phyloP scores from a whole-genome alignment of 1,140 invertebrate genomes.

The Cherax destructor region DNA sequence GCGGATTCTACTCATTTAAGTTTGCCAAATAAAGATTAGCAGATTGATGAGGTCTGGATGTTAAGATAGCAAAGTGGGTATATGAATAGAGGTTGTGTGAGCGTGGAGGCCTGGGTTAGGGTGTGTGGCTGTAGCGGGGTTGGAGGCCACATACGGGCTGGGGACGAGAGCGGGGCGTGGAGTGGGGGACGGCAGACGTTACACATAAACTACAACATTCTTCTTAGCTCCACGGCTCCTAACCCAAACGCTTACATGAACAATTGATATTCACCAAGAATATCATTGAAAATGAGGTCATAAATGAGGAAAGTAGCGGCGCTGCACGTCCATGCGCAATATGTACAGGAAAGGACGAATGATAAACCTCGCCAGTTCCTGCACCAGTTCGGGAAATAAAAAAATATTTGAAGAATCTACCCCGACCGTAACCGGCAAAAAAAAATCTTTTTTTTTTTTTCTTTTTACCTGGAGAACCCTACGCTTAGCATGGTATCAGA shows the following conservation, averaged over 20 bases:
- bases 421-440: constrained; percentile 59
- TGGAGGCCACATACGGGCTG: constrained; percentile 53
- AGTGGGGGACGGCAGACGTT: constrained; percentile 70
- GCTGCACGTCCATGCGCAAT: constrained; percentile 28
- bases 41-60: constrained; percentile 5
- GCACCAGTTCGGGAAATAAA: constrained; percentile 69
- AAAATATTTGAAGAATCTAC: constrained; percentile 69
- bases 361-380: constrained; percentile 65
- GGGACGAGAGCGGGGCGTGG: constrained; percentile 68
- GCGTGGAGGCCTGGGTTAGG: constrained; percentile 25
- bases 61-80: constrained; percentile 5
- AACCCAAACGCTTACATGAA: constrained; percentile 70
- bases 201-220: constrained; percentile 71
- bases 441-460: neutral
- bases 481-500: constrained; percentile 29
- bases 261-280: constrained; percentile 68
- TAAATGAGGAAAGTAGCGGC: constrained; percentile 29
- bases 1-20: constrained; percentile 27
- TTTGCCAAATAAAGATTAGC: neutral
- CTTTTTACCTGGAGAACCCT: constrained; percentile 45
- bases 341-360: constrained; percentile 44
- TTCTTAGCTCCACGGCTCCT: constrained; percentile 69
- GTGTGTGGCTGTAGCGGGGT: constrained; percentile 60
- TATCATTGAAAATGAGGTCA: constrained; percentile 49
- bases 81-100: constrained; percentile 20